Evolutionary conservation across 2,888 invertebrate species (phyloP).

Genomic region (Glyphotaelius pellucidus): DNA sequence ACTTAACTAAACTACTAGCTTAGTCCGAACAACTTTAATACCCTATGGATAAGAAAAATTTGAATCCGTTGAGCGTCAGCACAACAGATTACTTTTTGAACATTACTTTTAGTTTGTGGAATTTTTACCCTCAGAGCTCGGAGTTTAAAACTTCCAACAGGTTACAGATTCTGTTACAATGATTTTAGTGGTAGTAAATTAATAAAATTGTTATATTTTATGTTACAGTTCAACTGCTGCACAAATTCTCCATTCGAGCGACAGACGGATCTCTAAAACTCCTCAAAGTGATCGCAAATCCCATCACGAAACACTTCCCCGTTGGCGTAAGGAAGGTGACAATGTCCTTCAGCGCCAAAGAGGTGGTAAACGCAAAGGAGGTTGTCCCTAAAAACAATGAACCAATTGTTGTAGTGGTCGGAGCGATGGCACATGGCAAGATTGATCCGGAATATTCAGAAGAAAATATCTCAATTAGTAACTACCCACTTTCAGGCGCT

Average conservation of each 20-base stretch:
- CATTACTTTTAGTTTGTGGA: no score
- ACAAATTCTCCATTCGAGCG: constrained; percentile 95
- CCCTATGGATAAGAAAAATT: no score
- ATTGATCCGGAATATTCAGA: constrained; percentile 93
- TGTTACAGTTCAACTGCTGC: constrained; percentile 93
- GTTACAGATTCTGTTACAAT: no score
- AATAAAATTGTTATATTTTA: neutral
- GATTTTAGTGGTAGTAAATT: no score
- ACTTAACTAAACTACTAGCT: no score
- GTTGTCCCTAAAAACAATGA: constrained; percentile 87
- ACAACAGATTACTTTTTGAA: no score
- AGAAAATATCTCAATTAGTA: constrained; percentile 93
- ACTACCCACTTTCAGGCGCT: constrained; percentile 97
- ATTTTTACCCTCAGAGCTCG: no score
- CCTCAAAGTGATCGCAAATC: constrained; percentile 97
- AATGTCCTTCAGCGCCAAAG: constrained; percentile 92
- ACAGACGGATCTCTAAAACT: constrained; percentile 92
- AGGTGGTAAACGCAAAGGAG: constrained; percentile 82
- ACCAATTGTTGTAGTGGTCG: constrained; percentile 93
- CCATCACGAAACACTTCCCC: constrained; percentile 95
- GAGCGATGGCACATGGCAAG: constrained; percentile 98
- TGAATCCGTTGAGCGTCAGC: no score
- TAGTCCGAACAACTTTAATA: no score
- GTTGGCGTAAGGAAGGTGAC: constrained; percentile 93
- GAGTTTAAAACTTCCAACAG: no score